Evolutionary conservation across 2,888 invertebrate species (phyloP).

Genomic region (Poecilus cupreus): DNA sequence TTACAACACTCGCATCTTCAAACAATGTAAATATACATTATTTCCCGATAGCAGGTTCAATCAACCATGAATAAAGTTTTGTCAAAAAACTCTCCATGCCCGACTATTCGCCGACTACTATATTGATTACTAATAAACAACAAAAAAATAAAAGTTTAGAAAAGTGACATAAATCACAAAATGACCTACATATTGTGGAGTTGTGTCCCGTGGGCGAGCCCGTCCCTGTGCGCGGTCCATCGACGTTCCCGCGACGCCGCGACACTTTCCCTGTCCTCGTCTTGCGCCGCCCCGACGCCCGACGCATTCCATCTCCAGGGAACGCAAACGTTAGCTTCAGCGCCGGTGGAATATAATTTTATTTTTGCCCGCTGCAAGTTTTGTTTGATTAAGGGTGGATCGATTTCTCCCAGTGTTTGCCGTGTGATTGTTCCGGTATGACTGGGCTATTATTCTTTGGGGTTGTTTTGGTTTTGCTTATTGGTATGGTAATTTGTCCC

Average conservation of each 20-base stretch:
- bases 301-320: background rate
- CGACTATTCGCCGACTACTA: background rate
- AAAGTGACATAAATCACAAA: conserved; percentile 10
- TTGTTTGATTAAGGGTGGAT: conserved; percentile 24
- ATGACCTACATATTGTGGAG: conserved; percentile 30
- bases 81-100: background rate
- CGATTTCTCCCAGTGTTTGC: conserved; percentile 25
- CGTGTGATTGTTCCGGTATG: background rate
- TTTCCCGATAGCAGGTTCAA: no score
- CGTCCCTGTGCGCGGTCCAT: background rate
- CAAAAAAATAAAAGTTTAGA: background rate
- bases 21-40: no score
- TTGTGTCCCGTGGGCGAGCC: conserved; percentile 11
- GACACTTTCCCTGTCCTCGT: conserved; percentile 10
- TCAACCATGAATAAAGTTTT: no score
- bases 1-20: no score
- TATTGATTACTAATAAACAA: background rate
- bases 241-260: background rate
- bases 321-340: background rate
- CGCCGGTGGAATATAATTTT: conserved; percentile 11
- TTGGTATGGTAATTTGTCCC: conserved; percentile 4
- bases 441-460: conserved; percentile 9
- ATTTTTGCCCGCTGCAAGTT: conserved; percentile 18
- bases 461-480: background rate
- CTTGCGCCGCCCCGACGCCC: background rate